phyloP scores from a whole-genome alignment of 2,888 invertebrate genomes.

The Drosophila flavopinicola region DNA sequence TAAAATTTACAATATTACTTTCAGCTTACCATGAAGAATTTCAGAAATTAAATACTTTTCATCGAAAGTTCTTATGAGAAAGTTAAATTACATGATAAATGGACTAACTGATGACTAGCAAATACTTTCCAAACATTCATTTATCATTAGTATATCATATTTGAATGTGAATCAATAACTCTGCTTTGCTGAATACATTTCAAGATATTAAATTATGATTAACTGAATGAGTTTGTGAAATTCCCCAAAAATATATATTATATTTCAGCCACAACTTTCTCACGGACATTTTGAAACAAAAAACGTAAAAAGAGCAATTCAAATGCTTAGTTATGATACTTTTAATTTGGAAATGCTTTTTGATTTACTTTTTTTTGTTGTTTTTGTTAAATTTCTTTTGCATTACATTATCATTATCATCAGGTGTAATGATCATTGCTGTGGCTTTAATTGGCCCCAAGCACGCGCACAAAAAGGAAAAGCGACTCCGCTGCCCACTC shows the following conservation, averaged over 20 bases:
- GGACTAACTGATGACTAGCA: neutral
- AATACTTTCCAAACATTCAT: conserved; percentile 2
- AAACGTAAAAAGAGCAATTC: conserved; percentile 14
- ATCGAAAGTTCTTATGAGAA: neutral
- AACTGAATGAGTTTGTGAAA: conserved; percentile 42
- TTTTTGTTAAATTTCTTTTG: conserved; percentile 44
- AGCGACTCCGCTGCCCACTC: conserved; percentile 44
- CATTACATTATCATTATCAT: conserved; percentile 27
- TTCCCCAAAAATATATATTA: conserved; percentile 15
- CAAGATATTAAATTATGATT: conserved; percentile 31
- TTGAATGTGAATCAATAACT: neutral
- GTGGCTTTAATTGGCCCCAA: conserved; percentile 50
- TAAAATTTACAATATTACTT: too few species aligned
- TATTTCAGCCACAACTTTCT: conserved; percentile 53
- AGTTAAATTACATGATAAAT: neutral
- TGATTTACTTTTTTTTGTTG: conserved; percentile 21
- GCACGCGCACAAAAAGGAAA: conserved; percentile 58
- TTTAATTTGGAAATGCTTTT: conserved; percentile 33
- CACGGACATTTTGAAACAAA: conserved; percentile 14
- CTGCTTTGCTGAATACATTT: conserved; percentile 6
- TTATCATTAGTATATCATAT: conserved; percentile 13
- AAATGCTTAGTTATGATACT: conserved; percentile 28
- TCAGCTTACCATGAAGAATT: neutral
- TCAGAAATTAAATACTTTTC: neutral
- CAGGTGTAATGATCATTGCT: conserved; percentile 37